phyloP scores from a whole-genome alignment of 2,113 vertebrate genomes.

The Sphyrna mokarran region DNA sequence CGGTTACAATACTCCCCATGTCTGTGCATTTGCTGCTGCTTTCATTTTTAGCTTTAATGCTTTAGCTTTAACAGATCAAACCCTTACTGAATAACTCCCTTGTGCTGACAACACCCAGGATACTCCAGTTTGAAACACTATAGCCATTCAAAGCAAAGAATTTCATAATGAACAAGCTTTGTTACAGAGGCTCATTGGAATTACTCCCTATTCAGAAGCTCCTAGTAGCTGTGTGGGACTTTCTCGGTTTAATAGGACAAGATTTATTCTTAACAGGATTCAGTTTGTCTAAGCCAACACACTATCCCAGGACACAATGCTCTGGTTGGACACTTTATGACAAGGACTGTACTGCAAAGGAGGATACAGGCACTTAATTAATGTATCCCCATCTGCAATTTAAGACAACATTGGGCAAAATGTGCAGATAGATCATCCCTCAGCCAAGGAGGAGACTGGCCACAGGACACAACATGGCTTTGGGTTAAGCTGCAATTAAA shows the following conservation, averaged over 20 bases:
- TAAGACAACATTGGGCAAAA: neutral
- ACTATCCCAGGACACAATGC: neutral
- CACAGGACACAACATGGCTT: neutral
- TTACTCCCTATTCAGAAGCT: neutral
- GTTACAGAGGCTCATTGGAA: neutral
- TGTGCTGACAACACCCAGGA: neutral
- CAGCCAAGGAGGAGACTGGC: neutral
- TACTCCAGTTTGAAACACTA: neutral
- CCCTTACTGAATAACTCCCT: neutral
- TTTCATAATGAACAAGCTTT: neutral
- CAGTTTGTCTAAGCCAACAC: neutral
- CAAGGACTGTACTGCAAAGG: neutral
- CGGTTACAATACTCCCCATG: neutral
- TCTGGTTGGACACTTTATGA: neutral
- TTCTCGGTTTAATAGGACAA: neutral
- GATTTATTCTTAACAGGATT: neutral
- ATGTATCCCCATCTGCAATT: neutral
- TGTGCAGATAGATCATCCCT: neutral
- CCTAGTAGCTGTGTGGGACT: neutral
- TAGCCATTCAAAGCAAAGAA: neutral
- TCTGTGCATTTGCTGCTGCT: neutral
- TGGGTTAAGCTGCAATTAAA: neutral
- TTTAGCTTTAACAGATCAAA: neutral
- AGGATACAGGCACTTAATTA: neutral
- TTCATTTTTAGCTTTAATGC: neutral